Evolutionary conservation across 2,797 vertebrate genomes (phyloP).

Genomic region (Fistularia tabacaria): DNA sequence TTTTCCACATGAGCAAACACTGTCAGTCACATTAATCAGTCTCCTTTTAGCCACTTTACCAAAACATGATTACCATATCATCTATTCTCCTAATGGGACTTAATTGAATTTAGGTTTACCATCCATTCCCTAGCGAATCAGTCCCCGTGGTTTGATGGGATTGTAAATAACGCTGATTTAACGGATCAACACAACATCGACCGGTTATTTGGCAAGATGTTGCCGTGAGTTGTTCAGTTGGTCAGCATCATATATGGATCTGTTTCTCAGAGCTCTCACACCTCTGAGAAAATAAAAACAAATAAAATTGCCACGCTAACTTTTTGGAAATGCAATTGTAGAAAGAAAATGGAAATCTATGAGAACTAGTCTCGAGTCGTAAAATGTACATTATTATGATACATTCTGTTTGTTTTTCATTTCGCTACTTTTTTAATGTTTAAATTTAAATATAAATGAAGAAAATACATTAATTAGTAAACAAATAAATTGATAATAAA

Average conservation of each 20-base stretch:
- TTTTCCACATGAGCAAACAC: slow-evolving; percentile 25
- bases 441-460: too few relatives aligned
- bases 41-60: slow-evolving; percentile 60
- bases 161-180: slow-evolving; percentile 68
- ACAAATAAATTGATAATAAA: too few relatives aligned
- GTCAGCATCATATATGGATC: slow-evolving; percentile 13
- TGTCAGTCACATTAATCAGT: slow-evolving; percentile 30
- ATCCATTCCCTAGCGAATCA: slow-evolving; percentile 72
- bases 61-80: slow-evolving; percentile 56
- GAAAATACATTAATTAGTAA: too few relatives aligned
- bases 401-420: too few relatives aligned
- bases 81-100: slow-evolving; percentile 61
- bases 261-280: slow-evolving; percentile 15
- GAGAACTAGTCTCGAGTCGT: too few relatives aligned
- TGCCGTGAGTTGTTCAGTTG: slow-evolving; percentile 15
- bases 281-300: slow-evolving; percentile 14
- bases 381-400: too few relatives aligned
- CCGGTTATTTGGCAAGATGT: slow-evolving; percentile 17
- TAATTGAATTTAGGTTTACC: slow-evolving; percentile 68
- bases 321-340: too few relatives aligned
- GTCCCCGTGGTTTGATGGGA: slow-evolving; percentile 63
- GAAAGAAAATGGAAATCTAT: too few relatives aligned
- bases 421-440: too few relatives aligned
- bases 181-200: slow-evolving; percentile 50
- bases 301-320: too few relatives aligned